Conservation (phyloP, 2,113 vertebrate genomes). For the Tilapia sparmanii region DNA sequence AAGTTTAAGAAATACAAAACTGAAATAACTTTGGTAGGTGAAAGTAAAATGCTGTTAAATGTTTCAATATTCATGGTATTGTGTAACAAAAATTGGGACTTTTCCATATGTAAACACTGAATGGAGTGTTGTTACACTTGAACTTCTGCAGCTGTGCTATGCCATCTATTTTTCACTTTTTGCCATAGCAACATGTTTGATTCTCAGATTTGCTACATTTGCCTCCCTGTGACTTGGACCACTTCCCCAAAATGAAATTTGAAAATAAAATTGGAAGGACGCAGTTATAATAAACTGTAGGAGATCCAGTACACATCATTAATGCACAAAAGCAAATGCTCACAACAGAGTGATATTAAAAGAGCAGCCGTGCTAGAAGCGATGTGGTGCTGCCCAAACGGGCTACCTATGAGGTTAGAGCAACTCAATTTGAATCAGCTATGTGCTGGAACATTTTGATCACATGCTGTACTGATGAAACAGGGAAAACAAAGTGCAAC, state of each 20-base stretch:
- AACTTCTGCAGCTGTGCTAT: neutral
- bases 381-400: neutral
- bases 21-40: neutral
- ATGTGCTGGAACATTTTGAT: neutral
- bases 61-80: neutral
- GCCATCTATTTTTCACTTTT: fast-evolving
- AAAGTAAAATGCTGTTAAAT: neutral
- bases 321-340: neutral
- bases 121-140: neutral
- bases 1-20: neutral
- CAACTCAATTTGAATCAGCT: neutral
- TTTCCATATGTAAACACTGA: neutral
- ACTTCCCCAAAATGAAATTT: neutral
- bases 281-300: neutral
- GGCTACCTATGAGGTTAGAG: neutral
- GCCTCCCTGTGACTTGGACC: neutral
- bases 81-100: neutral
- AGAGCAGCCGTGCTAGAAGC: neutral
- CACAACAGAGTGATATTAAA: neutral
- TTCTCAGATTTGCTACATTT: neutral
- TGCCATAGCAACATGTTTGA: neutral
- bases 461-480: neutral
- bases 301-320: neutral
- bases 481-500: neutral
- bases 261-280: neutral